phyloP scores from a whole-genome alignment of 2,888 invertebrate species.

The Zhuqinia jingwanae region DNA sequence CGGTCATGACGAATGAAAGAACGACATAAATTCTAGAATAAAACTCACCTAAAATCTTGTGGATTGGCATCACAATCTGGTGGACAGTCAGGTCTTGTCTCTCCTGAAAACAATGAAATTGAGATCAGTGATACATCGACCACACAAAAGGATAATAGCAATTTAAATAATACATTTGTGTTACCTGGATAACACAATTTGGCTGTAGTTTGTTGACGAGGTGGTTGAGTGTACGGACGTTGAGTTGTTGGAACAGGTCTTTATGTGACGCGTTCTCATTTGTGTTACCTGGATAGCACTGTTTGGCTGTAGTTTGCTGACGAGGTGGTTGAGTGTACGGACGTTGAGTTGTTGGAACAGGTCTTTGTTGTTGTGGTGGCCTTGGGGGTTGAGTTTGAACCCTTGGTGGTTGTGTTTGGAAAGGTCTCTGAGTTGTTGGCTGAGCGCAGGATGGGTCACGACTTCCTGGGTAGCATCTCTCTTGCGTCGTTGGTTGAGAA shows the following conservation, averaged over 20 bases:
- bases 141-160: background rate
- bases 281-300: slow-evolving; percentile 66
- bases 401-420: slow-evolving; percentile 1
- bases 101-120: slow-evolving; percentile 1
- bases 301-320: background rate
- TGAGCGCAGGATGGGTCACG: slow-evolving; percentile 41
- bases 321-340: slow-evolving; percentile 16
- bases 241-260: slow-evolving; percentile 78
- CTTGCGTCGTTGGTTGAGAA: slow-evolving; percentile 23
- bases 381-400: slow-evolving; percentile 33
- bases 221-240: slow-evolving; percentile 39
- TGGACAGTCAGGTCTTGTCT: slow-evolving; percentile 78
- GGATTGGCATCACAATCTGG: slow-evolving; percentile 79
- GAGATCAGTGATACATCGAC: background rate
- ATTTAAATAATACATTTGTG: background rate
- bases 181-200: slow-evolving; percentile 39
- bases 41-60: slow-evolving; percentile 79
- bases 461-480: slow-evolving; percentile 22
- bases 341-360: slow-evolving; percentile 79
- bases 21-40: too few relatives aligned
- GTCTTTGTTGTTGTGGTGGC: slow-evolving; percentile 78
- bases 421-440: slow-evolving; percentile 21
- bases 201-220: background rate
- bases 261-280: too few relatives aligned
- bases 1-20: too few relatives aligned